Percentiles rank a stretch among this genome's conserved stretches.
phyloP scores from a whole-genome alignment of 1,140 invertebrate genomes.

The Drosophila fuyamai region DNA sequence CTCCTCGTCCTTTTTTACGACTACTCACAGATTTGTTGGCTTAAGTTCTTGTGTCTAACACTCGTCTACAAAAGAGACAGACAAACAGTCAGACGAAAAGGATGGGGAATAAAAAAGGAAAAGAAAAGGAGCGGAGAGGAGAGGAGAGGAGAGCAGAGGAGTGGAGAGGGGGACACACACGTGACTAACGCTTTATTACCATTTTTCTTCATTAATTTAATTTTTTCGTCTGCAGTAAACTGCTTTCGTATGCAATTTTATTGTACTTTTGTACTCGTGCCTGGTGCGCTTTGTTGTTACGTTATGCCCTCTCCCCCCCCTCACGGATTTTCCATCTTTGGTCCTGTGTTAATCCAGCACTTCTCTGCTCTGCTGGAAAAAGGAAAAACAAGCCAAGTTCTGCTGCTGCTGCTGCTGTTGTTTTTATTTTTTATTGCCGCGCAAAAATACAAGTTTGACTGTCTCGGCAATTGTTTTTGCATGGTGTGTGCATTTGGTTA shows the following conservation, averaged over 20 bases:
- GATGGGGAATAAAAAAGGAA: background rate
- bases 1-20: conserved; percentile 22
- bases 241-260: conserved; percentile 82
- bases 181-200: conserved; percentile 82
- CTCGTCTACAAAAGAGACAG: conserved; percentile 23
- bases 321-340: conserved; percentile 24
- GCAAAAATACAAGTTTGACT: conserved; percentile 76
- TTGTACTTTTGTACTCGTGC: conserved; percentile 81
- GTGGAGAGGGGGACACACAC: conserved; percentile 54
- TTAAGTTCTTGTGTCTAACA: conserved; percentile 41
- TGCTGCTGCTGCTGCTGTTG: conserved; percentile 34
- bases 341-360: conserved; percentile 45
- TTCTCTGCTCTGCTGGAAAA: conserved; percentile 1
- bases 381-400: conserved; percentile 28
- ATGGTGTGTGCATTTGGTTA: conserved; percentile 17
- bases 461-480: conserved; percentile 40
- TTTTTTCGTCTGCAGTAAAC: conserved; percentile 82
- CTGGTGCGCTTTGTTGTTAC: conserved; percentile 77
- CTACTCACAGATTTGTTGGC: conserved; percentile 43
- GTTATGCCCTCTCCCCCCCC: conserved; percentile 43
- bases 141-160: conserved; percentile 27
- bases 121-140: conserved; percentile 10
- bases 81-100: background rate
- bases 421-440: conserved; percentile 76
- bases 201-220: conserved; percentile 83